These are phyloP conservation scores for Entomyzon cyanotis DNA, from an alignment of 2,113 vertebrate genomes.

Conservation along the genomic window DNA sequence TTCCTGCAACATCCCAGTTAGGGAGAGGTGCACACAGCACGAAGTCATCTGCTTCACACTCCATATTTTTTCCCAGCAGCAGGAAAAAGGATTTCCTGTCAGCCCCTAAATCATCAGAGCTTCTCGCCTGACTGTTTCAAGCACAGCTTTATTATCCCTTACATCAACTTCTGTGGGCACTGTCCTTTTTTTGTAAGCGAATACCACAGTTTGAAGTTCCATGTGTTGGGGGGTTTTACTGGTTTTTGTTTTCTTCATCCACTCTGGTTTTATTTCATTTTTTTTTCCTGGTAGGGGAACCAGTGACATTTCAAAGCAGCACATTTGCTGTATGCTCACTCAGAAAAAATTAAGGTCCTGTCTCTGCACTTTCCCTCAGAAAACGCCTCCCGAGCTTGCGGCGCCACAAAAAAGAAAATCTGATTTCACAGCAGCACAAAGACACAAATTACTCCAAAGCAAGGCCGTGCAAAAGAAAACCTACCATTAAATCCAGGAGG, in stretches of 20 bases:
- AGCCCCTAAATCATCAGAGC: neutral
- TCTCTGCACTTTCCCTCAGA: constrained; percentile 33
- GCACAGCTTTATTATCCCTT: constrained; percentile 33
- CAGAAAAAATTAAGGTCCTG: constrained; percentile 3
- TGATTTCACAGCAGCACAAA: constrained; percentile 35
- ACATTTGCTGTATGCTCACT: neutral
- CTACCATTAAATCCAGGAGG: constrained; percentile 3
- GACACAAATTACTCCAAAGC: constrained; percentile 36
- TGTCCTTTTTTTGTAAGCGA: neutral
- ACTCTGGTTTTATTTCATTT: neutral
- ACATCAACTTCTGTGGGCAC: constrained; percentile 18
- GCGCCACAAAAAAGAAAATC: constrained; percentile 20
- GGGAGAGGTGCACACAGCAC: neutral
- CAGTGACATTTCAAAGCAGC: constrained; percentile 44
- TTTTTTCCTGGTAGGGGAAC: neutral
- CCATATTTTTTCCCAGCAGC: neutral
- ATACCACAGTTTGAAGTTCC: neutral
- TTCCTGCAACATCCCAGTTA: constrained; percentile 23
- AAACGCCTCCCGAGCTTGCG: neutral
- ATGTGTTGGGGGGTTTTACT: neutral
- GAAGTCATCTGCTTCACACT: constrained; percentile 29
- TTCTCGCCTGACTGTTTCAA: constrained; percentile 27
- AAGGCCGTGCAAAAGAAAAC: constrained; percentile 21
- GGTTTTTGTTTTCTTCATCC: neutral
- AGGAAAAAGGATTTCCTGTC: constrained; percentile 47